These are phyloP conservation scores for Pachypeltis micranthus DNA, from an alignment of 1,140 invertebrate species.

Conservation along the genomic window DNA sequence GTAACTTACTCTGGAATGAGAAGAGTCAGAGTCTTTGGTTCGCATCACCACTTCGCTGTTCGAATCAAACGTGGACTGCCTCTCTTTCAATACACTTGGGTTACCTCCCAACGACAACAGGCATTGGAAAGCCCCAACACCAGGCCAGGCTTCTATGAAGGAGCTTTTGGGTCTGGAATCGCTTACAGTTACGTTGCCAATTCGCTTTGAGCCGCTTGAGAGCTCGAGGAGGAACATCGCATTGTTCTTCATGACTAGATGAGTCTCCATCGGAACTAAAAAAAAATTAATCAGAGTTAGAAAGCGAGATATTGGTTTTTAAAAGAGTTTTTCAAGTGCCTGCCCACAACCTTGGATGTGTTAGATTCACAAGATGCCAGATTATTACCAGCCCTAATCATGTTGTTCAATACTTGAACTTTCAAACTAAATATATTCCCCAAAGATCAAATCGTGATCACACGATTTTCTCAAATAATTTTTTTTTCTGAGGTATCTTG, in stretches of 20 bases:
- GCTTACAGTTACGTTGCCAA: constrained; percentile 48
- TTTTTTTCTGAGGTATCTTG: too few species aligned
- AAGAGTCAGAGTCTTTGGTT: constrained; percentile 33
- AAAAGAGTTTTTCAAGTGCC: neutral
- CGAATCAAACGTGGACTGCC: constrained; percentile 21
- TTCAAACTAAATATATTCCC: too few species aligned
- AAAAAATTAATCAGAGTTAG: neutral
- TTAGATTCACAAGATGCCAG: neutral
- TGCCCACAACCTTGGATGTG: neutral
- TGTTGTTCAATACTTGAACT: too few species aligned
- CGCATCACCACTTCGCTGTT: constrained; percentile 7
- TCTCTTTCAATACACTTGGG: constrained; percentile 18
- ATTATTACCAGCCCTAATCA: too few species aligned
- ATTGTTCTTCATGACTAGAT: constrained; percentile 80
- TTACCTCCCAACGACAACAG: constrained; percentile 52
- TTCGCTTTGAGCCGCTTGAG: constrained; percentile 46
- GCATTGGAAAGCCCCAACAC: constrained; percentile 62
- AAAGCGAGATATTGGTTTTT: neutral
- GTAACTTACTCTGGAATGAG: constrained; percentile 14
- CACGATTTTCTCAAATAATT: too few species aligned
- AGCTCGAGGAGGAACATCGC: constrained; percentile 87
- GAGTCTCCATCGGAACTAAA: constrained; percentile 42
- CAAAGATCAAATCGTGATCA: too few species aligned
- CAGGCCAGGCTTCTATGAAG: constrained; percentile 32
- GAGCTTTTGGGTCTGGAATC: constrained; percentile 41